Percentiles rank a stretch among this genome's conserved stretches.
phyloP scores from a whole-genome alignment of 1,140 invertebrate species.

The Caenorhabditis inopinata region DNA sequence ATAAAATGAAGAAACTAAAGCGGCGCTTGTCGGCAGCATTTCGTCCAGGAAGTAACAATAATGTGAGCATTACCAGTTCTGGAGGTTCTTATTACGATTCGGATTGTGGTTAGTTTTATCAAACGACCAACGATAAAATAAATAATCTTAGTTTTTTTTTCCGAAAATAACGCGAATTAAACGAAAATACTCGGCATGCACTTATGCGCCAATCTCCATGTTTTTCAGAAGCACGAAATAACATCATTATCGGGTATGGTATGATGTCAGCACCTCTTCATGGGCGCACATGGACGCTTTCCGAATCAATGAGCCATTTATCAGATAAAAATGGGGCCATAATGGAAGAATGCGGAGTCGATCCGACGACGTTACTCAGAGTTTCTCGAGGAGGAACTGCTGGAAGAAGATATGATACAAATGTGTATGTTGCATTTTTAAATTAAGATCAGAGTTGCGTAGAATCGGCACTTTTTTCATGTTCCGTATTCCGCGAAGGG shows the following conservation, averaged over 20 bases:
- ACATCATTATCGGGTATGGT: background rate
- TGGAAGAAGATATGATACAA: background rate
- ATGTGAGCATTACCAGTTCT: slow-evolving; percentile 31
- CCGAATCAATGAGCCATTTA: slow-evolving; percentile 51
- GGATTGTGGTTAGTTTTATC: background rate
- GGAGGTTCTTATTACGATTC: slow-evolving; percentile 4
- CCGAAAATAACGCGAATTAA: no score
- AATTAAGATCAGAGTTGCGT: no score
- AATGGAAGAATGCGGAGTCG: slow-evolving; percentile 40
- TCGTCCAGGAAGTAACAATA: slow-evolving; percentile 32
- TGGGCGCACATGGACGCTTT: slow-evolving; percentile 41
- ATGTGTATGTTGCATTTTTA: slow-evolving; percentile 5
- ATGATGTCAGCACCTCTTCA: slow-evolving; percentile 28
- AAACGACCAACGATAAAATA: no score
- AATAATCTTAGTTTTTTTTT: no score
- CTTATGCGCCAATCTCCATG: background rate
- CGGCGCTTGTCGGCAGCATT: slow-evolving; percentile 50
- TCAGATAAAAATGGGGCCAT: slow-evolving; percentile 49
- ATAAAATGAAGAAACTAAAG: slow-evolving; percentile 49
- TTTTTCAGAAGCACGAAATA: slow-evolving; percentile 11
- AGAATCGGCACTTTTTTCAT: no score
- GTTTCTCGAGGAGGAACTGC: slow-evolving; percentile 8
- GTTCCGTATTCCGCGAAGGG: no score
- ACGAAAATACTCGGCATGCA: no score
- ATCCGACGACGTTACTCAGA: slow-evolving; percentile 28